phyloP scores from a whole-genome alignment of 2,888 invertebrate species.

The Sphaeridia pumilis region DNA sequence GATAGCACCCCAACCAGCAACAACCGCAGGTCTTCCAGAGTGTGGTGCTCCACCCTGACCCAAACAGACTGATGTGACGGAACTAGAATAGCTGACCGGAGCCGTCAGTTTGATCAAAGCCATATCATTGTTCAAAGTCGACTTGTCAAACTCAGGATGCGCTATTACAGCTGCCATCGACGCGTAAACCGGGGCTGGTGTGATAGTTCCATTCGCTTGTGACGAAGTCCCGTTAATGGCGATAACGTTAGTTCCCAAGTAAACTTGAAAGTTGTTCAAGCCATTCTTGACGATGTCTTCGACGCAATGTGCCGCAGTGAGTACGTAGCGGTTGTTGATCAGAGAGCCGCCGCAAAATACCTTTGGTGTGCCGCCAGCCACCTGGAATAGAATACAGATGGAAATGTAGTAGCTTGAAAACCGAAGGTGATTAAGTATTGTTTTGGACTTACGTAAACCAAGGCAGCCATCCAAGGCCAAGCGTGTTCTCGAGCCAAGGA shows the following conservation, averaged over 20 bases:
- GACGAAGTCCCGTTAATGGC: slow-evolving; percentile 15
- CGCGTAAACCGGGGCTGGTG: neutral
- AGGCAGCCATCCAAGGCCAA: slow-evolving; percentile 32
- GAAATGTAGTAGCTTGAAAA: neutral
- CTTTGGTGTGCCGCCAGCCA: slow-evolving; percentile 3
- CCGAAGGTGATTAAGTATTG: neutral
- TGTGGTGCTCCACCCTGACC: slow-evolving; percentile 14
- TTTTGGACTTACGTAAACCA: slow-evolving; percentile 16
- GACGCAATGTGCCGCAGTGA: slow-evolving; percentile 28
- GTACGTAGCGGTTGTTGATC: slow-evolving; percentile 19
- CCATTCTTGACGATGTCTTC: slow-evolving; percentile 17
- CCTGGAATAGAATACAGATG: slow-evolving; percentile 9
- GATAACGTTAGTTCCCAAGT: slow-evolving; percentile 27
- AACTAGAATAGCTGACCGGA: slow-evolving; percentile 51
- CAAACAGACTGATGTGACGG: slow-evolving; percentile 57
- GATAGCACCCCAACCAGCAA: slow-evolving; percentile 7
- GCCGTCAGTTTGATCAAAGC: slow-evolving; percentile 56
- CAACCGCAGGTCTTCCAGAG: neutral
- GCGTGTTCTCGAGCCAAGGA: slow-evolving; percentile 20
- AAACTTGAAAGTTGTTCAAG: slow-evolving; percentile 17
- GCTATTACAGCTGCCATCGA: slow-evolving; percentile 42
- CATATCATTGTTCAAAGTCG: slow-evolving; percentile 62
- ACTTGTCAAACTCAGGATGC: slow-evolving; percentile 54
- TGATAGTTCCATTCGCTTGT: no score
- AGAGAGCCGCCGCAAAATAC: slow-evolving; percentile 26